Evolutionary conservation across 2,113 vertebrate species (phyloP).

Genomic region (Gnathonemus echidnorhynchus): DNA sequence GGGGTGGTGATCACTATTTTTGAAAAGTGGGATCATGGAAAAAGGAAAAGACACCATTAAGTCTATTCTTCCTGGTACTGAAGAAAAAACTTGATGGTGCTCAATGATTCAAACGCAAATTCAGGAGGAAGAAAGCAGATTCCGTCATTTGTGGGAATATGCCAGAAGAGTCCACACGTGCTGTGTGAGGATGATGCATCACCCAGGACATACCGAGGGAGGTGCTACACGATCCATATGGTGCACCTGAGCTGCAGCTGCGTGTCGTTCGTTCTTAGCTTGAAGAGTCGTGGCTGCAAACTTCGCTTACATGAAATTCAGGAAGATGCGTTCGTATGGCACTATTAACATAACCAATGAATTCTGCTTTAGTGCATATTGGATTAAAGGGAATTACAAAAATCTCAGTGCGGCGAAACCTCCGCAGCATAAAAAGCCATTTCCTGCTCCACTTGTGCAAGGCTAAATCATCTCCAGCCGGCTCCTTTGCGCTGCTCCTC

Average conservation of each 20-base stretch:
- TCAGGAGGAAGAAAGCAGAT: background rate
- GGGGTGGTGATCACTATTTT: background rate
- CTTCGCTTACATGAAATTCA: background rate
- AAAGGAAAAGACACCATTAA: too few relatives aligned
- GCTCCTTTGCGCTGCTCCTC: background rate
- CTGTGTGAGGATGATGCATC: background rate
- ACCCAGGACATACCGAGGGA: background rate
- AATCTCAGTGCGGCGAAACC: background rate
- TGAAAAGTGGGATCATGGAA: background rate
- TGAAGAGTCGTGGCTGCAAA: background rate
- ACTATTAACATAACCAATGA: background rate
- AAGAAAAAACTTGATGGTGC: background rate
- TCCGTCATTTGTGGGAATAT: background rate
- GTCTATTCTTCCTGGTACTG: too few relatives aligned
- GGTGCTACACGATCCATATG: background rate
- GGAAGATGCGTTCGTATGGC: background rate
- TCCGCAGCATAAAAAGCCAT: background rate
- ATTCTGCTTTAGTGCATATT: background rate
- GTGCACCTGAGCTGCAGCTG: background rate
- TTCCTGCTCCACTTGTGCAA: background rate
- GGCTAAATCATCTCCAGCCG: background rate
- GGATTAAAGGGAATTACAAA: conserved; percentile 4
- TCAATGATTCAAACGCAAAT: background rate
- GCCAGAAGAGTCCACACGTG: background rate
- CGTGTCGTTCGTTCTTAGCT: background rate